Evolutionary conservation across 2,113 vertebrate genomes (phyloP).

Genomic region (Ciconia boyciana): DNA sequence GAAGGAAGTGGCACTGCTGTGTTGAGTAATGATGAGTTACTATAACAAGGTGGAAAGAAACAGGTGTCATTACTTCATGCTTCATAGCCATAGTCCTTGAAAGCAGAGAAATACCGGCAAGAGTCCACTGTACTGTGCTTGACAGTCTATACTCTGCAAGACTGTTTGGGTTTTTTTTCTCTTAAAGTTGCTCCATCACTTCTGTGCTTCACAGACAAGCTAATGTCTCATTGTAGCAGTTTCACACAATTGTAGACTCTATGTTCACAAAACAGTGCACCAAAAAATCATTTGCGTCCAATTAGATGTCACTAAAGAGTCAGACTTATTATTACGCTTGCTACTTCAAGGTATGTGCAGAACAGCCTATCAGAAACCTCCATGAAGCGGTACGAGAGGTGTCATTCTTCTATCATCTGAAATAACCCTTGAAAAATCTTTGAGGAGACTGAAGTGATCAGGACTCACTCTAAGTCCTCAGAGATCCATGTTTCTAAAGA

Average conservation of each 20-base stretch:
- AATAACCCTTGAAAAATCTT: not conserved
- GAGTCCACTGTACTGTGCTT: not conserved
- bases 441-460: not conserved
- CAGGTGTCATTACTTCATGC: not conserved
- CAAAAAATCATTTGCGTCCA: not conserved
- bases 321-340: not conserved
- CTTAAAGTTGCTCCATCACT: not conserved
- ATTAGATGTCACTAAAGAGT: not conserved
- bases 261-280: not conserved
- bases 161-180: not conserved
- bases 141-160: not conserved
- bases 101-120: not conserved
- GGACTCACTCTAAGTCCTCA: not conserved
- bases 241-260: not conserved
- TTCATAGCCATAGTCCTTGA: not conserved
- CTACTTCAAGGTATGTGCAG: not conserved
- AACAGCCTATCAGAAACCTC: not conserved
- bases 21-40: not conserved
- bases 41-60: not conserved
- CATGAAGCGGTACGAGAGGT: not conserved
- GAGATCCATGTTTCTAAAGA: not conserved
- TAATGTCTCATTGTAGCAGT: accelerated
- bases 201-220: not conserved
- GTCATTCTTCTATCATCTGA: not conserved
- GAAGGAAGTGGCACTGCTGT: not conserved